Evolutionary conservation across 1,140 invertebrate genomes (phyloP), one percentile per base, ranked within the genome.

Genomic region (Tachypleus tridentatus): DNA sequence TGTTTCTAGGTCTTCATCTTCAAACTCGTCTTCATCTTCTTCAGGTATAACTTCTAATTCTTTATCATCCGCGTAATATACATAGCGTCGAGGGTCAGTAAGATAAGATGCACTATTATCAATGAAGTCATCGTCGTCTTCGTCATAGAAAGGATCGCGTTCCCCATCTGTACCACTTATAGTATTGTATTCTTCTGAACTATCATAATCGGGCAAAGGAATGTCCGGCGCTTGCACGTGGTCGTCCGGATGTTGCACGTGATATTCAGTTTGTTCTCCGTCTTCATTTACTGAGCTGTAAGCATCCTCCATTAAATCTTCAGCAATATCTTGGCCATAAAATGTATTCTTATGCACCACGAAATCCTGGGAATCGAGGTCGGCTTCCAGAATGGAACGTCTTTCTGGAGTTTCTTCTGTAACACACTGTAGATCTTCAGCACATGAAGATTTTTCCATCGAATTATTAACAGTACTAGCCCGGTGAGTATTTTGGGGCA

Each of bases 41-140:
- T 70, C 69, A 8, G 69, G 69, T 29, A 70, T 70, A 6, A 70
- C 70, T 63, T 70, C 70, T 9, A 70, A 53, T 59, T 68, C 70
- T 60, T 69, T 65, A 4, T 64, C 67, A 48, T 69, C 68, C 0
- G 62, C 51, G 60, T 67, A 70, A 61, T 70, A 70, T 4, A 60
- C 51, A 11, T 64, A 65, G 29, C 66, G 57, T 4, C 63, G 56
- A 49, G 64, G 64, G 62, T 67, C 66, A 50, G 60, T 63, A 3
- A 49, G 56, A 56, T 67, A 64, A 8, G 58, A 58, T 7, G 68
- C 59, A 58, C 56, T 67, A 56, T 67, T 67, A 51, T 67, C 66
- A 8, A 64, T 62, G 48, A 64, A 64, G 49, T 67, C 60, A 47
- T 62, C 64, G 58, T 66, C 61, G 9, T 11, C 11, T 9, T 11